Evolutionary conservation across 2,113 vertebrate species (phyloP).

Genomic region (Psilopogon haemacephalus): DNA sequence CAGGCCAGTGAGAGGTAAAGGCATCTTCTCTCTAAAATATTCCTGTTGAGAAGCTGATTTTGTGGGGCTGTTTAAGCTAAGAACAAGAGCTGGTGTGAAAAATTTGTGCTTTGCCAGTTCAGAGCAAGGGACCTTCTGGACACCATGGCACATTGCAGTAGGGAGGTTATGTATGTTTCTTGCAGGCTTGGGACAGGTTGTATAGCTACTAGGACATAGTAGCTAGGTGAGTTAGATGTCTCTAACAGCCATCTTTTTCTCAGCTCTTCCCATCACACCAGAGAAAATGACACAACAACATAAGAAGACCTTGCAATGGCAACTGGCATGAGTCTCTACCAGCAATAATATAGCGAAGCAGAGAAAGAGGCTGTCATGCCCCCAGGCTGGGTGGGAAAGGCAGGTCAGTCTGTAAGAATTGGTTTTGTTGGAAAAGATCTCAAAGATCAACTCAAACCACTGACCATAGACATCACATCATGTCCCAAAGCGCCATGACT

Average conservation of each 20-base stretch:
- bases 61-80: neutral
- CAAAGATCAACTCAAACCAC: no score
- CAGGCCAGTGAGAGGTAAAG: neutral
- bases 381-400: neutral
- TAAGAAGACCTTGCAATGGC: neutral
- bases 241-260: neutral
- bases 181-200: neutral
- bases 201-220: neutral
- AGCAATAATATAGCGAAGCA: neutral
- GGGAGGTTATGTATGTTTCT: neutral
- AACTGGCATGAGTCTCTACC: neutral
- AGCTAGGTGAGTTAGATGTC: neutral
- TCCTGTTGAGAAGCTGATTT: neutral
- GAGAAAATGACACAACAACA: neutral
- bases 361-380: neutral
- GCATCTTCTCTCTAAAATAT: neutral
- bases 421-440: no score
- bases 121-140: accelerated
- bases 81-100: neutral
- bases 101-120: neutral
- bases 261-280: neutral
- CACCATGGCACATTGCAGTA: neutral
- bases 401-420: neutral
- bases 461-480: no score
- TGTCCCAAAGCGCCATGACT: no score